Conservation (phyloP, 2,797 vertebrate genomes). For the Chromobotia macracanthus region DNA sequence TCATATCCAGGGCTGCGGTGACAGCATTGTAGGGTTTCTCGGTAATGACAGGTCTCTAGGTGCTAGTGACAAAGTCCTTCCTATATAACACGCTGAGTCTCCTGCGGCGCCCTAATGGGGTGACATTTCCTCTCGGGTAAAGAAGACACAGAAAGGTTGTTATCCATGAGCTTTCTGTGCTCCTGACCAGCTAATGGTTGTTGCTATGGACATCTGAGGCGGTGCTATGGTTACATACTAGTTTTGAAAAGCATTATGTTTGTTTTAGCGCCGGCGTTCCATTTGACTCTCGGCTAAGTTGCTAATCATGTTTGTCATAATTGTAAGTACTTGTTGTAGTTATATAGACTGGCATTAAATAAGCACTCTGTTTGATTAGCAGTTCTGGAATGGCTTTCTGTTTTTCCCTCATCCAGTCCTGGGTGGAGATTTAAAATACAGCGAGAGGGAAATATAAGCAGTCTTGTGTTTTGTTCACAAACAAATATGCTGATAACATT, state of each 20-base stretch:
- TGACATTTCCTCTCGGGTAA: conserved; percentile 31
- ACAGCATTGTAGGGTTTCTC: conserved; percentile 20
- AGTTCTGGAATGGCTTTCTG: neutral
- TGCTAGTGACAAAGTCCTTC: conserved; percentile 42
- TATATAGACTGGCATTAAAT: neutral
- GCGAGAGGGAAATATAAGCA: neutral
- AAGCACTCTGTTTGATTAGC: neutral
- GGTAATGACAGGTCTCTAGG: conserved; percentile 48
- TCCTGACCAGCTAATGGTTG: conserved; percentile 23
- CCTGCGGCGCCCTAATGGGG: conserved; percentile 36
- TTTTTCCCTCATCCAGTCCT: no score
- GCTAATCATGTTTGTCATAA: neutral
- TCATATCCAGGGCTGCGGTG: neutral
- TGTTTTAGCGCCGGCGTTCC: neutral
- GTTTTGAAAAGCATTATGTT: neutral
- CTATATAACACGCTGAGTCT: conserved; percentile 26
- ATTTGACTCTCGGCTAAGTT: neutral
- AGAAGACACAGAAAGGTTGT: conserved; percentile 23
- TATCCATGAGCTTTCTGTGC: conserved; percentile 5
- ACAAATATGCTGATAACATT: conserved; percentile 27
- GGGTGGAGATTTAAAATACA: no score
- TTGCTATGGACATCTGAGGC: conserved; percentile 22
- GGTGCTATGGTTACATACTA: neutral
- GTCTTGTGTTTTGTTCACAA: neutral
- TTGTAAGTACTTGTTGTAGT: neutral